These are phyloP conservation scores for Vanessa tameamea DNA, from an alignment of 1,140 invertebrate genomes.

Conservation along the genomic window DNA sequence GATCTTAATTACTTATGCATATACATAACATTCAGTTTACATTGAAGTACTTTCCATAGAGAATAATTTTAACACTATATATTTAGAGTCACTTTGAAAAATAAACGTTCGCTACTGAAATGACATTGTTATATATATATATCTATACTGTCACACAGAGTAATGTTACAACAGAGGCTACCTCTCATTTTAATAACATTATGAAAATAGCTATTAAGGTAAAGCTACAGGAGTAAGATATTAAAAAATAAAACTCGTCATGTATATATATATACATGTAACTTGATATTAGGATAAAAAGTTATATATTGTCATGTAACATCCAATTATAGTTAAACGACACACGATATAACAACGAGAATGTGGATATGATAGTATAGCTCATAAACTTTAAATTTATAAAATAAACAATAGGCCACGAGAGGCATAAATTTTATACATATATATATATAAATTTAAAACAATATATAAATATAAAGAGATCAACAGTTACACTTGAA, in stretches of 20 bases:
- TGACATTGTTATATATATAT: background rate
- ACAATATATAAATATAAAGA: constrained; percentile 64
- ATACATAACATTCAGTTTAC: constrained; percentile 72
- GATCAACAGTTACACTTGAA: constrained; percentile 72
- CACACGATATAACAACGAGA: constrained; percentile 67
- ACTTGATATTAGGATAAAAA: constrained; percentile 51
- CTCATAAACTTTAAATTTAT: constrained; percentile 50
- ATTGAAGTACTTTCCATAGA: constrained; percentile 50
- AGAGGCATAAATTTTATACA: constrained; percentile 61
- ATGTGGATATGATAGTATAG: constrained; percentile 70
- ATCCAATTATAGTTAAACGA: constrained; percentile 64
- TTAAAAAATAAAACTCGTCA: constrained; percentile 17
- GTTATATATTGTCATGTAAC: constrained; percentile 77
- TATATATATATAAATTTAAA: constrained; percentile 56
- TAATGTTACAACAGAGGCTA: constrained; percentile 19
- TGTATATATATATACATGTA: constrained; percentile 32
- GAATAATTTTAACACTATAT: constrained; percentile 33
- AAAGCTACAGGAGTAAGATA: constrained; percentile 25
- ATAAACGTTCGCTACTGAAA: background rate
- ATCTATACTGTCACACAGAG: background rate
- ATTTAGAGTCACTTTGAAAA: constrained; percentile 15
- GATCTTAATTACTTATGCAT: constrained; percentile 75
- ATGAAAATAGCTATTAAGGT: constrained; percentile 26
- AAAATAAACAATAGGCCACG: constrained; percentile 46
- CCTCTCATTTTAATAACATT: constrained; percentile 18